phyloP scores from a whole-genome alignment of 2,888 invertebrate genomes.

The Pyrrhia umbra region DNA sequence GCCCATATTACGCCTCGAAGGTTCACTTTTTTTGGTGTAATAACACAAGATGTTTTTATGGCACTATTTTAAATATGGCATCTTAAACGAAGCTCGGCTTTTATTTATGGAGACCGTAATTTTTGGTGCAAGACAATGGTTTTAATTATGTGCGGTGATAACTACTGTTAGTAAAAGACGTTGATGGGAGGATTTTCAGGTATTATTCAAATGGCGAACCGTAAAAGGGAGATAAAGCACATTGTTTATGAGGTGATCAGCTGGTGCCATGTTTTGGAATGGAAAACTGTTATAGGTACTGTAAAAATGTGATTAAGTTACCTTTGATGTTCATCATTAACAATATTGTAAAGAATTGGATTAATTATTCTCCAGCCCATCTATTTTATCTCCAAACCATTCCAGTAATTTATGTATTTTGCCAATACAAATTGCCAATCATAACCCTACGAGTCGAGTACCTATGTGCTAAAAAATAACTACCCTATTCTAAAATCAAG shows the following conservation, averaged over 20 bases:
- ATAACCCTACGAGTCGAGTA: background rate
- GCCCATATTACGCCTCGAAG: conserved; percentile 4
- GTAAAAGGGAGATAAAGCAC: conserved; percentile 59
- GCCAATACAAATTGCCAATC: no score
- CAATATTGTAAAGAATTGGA: background rate
- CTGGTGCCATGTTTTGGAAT: conserved; percentile 27
- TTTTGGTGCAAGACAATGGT: conserved; percentile 86
- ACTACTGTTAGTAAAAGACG: conserved; percentile 81
- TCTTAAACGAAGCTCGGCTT: conserved; percentile 74
- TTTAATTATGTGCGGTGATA: conserved; percentile 88
- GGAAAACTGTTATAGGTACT: conserved; percentile 7
- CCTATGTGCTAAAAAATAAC: conserved; percentile 48
- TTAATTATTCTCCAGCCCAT: background rate
- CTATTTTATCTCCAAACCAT: background rate
- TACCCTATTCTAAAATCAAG: conserved; percentile 37
- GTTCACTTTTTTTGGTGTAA: conserved; percentile 67
- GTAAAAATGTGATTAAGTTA: background rate
- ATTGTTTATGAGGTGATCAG: conserved; percentile 54
- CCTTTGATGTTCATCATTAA: background rate
- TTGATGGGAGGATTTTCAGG: conserved; percentile 75
- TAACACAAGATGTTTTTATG: conserved; percentile 82
- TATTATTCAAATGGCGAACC: conserved; percentile 69
- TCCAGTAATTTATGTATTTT: background rate
- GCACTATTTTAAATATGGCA: conserved; percentile 87
- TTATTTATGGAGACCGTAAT: conserved; percentile 84